A percentile compares a stretch with the other conserved stretches of the same genome.
Evolutionary conservation across 2,888 invertebrate genomes (phyloP).

Genomic region (Dioctria linearis): DNA sequence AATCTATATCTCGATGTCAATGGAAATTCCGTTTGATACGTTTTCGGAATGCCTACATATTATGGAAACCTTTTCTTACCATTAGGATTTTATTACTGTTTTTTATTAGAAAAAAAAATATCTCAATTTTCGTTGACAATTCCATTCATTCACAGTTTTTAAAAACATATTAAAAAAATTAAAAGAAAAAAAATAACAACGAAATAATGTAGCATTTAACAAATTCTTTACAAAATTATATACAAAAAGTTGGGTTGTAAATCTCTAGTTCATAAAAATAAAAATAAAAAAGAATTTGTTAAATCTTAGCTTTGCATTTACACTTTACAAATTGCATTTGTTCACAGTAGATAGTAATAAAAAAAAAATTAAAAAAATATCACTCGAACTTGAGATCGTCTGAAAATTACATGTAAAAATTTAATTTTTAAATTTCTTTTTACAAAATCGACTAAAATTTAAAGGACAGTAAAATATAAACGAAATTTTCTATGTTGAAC

Average conservation of each 20-base stretch:
- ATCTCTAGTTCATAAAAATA: neutral
- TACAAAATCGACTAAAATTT: constrained; percentile 39
- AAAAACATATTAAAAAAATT: neutral
- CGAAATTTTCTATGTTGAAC: constrained; percentile 23
- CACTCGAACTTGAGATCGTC: constrained; percentile 42
- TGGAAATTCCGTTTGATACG: too few relatives aligned
- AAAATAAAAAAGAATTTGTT: constrained; percentile 40
- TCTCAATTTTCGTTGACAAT: constrained; percentile 43
- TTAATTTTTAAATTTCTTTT: constrained; percentile 14
- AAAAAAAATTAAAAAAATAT: constrained; percentile 14
- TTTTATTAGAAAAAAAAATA: neutral
- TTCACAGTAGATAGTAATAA: neutral
- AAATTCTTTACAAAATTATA: constrained; percentile 47
- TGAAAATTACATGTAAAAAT: constrained; percentile 43
- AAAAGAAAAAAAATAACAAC: constrained; percentile 17
- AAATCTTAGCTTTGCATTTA: neutral
- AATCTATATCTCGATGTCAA: too few relatives aligned
- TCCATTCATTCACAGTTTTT: constrained; percentile 43
- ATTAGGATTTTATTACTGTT: neutral
- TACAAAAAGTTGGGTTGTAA: constrained; percentile 12
- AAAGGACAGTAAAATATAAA: constrained; percentile 7
- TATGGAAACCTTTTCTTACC: too few relatives aligned
- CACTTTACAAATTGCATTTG: constrained; percentile 20
- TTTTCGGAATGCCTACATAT: too few relatives aligned
- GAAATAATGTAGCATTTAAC: neutral